Evolutionary conservation across 2,113 vertebrate species (phyloP), one percentile per base, ranked within the genome.

Genomic region (Elephas maximus): DNA sequence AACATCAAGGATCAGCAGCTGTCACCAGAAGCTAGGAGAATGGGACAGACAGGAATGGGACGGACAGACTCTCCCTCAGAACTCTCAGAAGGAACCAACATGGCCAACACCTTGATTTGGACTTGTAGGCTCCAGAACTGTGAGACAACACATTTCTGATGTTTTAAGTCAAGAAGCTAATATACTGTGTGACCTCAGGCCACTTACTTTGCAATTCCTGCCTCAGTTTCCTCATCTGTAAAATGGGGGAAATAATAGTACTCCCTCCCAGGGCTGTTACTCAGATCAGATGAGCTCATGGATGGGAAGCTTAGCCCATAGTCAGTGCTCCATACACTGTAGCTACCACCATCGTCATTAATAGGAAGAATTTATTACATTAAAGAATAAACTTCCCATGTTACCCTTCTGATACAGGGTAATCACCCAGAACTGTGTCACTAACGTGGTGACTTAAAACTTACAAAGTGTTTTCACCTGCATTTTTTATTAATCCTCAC

Each of bases 341-440:
- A 21, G 8, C 60, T 37, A 2, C 9, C 48, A 15, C 2, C 14
- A 10, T 33, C 44, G 41, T 11, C 8, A 23, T 30, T 41, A 60
- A 17, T 1, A 26, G 57, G 28, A 71, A 73, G 79, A 65, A 23
- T 15, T 33, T 48, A 71, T 26, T 30, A 69, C 24, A 0, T 6
- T 3, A 37, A 73, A 48, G 60, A 71, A 67, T 4, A 30, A 71
- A 91, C 77, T 76, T 33, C 0, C n/a, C 24, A 2, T 51, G 8
- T 14, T 26, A 0, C 0, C 0, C 10, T 77, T 65, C 17, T 20
- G 71, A 51, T n/a, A 44, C 2, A 0, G 1, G 1, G 28, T 10
- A 1, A 20, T 17, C 17, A 5, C 17, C 71, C 18, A 65, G 88
- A 15, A 41, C 80, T 7, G 0, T 20, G 48, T 53, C 28, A 41